Conservation (phyloP, 37 sponge, comb jelly and placozoan genomes). For the Axinella damicornis region DNA sequence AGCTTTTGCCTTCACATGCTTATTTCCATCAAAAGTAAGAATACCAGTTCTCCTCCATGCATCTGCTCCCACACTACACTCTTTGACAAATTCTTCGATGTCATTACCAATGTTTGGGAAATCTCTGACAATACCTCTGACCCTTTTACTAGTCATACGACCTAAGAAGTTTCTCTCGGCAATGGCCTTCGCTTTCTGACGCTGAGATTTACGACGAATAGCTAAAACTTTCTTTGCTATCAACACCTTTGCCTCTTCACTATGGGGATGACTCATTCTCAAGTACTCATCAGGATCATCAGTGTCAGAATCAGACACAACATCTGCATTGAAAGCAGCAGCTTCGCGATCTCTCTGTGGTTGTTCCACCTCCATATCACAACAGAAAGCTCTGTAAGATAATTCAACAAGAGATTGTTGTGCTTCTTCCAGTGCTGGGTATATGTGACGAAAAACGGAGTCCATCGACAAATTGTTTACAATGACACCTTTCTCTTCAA, state of each 20-base stretch:
- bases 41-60: slow-evolving; percentile 59
- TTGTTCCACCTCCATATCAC: too few relatives aligned
- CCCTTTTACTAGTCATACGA: slow-evolving; percentile 4
- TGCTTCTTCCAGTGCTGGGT: too few relatives aligned
- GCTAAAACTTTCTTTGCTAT: too few relatives aligned
- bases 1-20: slow-evolving; percentile 34
- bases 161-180: neutral
- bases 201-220: too few relatives aligned
- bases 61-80: slow-evolving; percentile 48
- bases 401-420: too few relatives aligned
- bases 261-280: too few relatives aligned
- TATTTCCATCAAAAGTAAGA: slow-evolving; percentile 63
- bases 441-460: too few relatives aligned
- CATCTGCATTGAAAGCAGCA: neutral
- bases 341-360: neutral
- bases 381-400: too few relatives aligned
- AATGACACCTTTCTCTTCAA: too few relatives aligned
- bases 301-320: neutral
- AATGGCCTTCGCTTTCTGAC: too few relatives aligned
- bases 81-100: slow-evolving; percentile 29
- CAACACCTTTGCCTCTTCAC: too few relatives aligned
- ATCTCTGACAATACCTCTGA: neutral
- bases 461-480: too few relatives aligned
- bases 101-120: slow-evolving; percentile 37
- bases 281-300: neutral